Evolutionary conservation across 1,140 invertebrate species (phyloP), one percentile per base, ranked within the genome.

Genomic region (Oncopodura yosiiana): DNA sequence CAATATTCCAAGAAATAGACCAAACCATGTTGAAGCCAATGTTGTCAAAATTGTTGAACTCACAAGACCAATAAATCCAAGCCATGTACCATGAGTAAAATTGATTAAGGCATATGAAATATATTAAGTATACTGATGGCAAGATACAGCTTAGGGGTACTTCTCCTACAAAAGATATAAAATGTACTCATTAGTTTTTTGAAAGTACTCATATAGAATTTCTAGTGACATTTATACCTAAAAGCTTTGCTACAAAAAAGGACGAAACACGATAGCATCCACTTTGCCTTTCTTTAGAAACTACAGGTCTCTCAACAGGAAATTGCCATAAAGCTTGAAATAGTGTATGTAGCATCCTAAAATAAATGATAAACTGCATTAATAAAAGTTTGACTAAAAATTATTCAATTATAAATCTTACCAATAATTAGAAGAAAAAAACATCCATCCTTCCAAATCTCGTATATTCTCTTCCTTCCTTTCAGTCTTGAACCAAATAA

Each of bases 291-390:
- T 90, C 86, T 69, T 89, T 90, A 65, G 81, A 82, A 55, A 89
- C 81, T 2, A 89, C 84, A 71, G 84, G 82, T 66, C 82, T 75
- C 70, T 90, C 86, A 30, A 79, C 74, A 45, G 86, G 85, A 77
- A 87, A 81, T 67, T 84, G 82, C 66, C 82, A 79, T 16, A 89
- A 73, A 49, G 86, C 83, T 62, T 84, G 82, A 66, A 89, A 87
- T 55, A 86, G 76, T n/a, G 84, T 81, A 68, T 86, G 86, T 26
- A 89, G 74, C 81, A 87, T 87, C n/a, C n/a, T n/a, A n/a, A n/a
- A n/a, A n/a, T n/a, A n/a, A n/a, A n/a, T n/a, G n/a, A n/a, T n/a
- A n/a, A n/a, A n/a, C n/a, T n/a, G n/a, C n/a, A n/a, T n/a, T n/a
- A n/a, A n/a, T n/a, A n/a, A n/a, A n/a, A n/a, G n/a, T n/a, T n/a